Evolutionary conservation across 2,888 invertebrate genomes (phyloP).

Genomic region (Serripes groenlandicus): DNA sequence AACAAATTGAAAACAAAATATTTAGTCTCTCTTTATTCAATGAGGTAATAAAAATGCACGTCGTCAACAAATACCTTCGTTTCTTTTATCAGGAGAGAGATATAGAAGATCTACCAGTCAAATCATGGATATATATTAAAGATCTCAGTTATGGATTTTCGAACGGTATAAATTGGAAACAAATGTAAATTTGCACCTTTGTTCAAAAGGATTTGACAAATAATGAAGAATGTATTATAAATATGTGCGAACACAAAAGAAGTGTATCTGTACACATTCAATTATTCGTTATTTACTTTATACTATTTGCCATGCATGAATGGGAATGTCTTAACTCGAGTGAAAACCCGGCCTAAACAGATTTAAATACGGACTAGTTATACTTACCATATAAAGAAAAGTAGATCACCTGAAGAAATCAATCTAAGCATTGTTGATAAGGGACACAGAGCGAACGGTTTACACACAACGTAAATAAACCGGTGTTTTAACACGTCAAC

Average conservation of each 20-base stretch:
- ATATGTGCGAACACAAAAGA: conserved; percentile 13
- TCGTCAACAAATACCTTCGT: neutral
- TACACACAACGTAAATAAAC: neutral
- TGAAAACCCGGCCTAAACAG: no score
- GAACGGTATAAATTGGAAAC: neutral
- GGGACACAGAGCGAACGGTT: neutral
- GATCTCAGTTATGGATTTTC: neutral
- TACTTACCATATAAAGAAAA: neutral
- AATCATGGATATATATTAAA: neutral
- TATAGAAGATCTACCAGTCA: neutral
- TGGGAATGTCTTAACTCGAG: conserved; percentile 4
- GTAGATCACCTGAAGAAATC: neutral
- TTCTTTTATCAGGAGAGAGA: neutral
- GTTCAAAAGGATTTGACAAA: conserved; percentile 1
- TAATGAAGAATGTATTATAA: neutral
- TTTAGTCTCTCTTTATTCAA: neutral
- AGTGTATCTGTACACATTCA: conserved; percentile 3
- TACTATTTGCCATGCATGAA: conserved; percentile 6
- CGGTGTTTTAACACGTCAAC: conserved; percentile 5
- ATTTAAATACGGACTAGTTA: neutral
- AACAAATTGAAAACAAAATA: neutral
- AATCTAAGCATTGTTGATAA: neutral
- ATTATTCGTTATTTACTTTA: conserved; percentile 23
- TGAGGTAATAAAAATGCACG: neutral
- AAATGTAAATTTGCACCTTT: neutral